These are phyloP conservation scores for Thymelicus lineola DNA, from an alignment of 2,888 invertebrate species.

Conservation along the genomic window DNA sequence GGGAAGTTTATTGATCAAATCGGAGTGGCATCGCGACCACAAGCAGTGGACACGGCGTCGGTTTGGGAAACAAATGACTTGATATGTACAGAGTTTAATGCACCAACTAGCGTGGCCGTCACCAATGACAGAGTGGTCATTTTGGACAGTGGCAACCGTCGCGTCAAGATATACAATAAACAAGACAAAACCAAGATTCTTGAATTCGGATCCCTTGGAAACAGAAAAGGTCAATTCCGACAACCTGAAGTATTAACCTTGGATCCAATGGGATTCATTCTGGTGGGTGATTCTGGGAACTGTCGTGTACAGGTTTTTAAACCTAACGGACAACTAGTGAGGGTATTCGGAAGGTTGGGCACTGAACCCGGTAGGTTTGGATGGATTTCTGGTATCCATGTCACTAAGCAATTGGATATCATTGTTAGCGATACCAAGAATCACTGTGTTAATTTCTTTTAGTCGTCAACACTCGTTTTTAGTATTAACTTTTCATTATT, in stretches of 20 bases:
- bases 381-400: constrained; percentile 89
- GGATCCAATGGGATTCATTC: constrained; percentile 89
- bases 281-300: constrained; percentile 92
- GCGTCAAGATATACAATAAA: constrained; percentile 86
- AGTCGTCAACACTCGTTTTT: constrained; percentile 34
- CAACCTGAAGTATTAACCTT: constrained; percentile 90
- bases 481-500: not conserved
- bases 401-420: constrained; percentile 86
- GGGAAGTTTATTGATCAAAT: constrained; percentile 87
- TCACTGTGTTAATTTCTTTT: constrained; percentile 77
- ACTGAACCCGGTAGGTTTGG: constrained; percentile 82
- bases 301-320: constrained; percentile 91
- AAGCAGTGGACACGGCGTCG: constrained; percentile 57
- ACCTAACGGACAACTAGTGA: constrained; percentile 88
- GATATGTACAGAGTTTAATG: constrained; percentile 86
- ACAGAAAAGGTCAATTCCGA: constrained; percentile 88
- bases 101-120: constrained; percentile 89
- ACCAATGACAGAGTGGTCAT: constrained; percentile 82
- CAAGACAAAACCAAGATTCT: constrained; percentile 80
- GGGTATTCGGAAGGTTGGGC: constrained; percentile 86
- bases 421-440: constrained; percentile 87
- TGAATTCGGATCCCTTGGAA: constrained; percentile 88
- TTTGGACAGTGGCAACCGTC: constrained; percentile 90
- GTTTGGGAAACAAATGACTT: constrained; percentile 68
- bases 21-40: constrained; percentile 77